A percentile compares a stretch with the other conserved stretches of the same genome.
phyloP scores from a whole-genome alignment of 2,888 invertebrate genomes.

The Yponomeuta evonymella region DNA sequence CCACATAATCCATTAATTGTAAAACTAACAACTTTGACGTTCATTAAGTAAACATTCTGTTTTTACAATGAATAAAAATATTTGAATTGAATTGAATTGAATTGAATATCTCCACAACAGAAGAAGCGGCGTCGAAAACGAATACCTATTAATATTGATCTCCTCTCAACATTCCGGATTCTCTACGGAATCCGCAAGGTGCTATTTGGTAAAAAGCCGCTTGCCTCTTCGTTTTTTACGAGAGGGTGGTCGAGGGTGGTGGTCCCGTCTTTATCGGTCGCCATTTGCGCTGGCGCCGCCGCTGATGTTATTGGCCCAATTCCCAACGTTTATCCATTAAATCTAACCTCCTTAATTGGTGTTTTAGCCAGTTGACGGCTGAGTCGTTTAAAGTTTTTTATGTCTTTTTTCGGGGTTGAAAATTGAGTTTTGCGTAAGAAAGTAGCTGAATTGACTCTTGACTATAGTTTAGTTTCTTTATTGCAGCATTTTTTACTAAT shows the following conservation, averaged over 20 bases:
- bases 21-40: too few species aligned
- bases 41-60: too few species aligned
- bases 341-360: conserved; percentile 47
- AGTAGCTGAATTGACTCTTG: conserved; percentile 31
- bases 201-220: conserved; percentile 5
- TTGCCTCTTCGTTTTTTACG: conserved; percentile 16
- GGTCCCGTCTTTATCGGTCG: conserved; percentile 30
- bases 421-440: conserved; percentile 43
- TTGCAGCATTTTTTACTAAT: too few species aligned
- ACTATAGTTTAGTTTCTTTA: too few species aligned
- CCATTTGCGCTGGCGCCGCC: conserved; percentile 36
- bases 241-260: conserved; percentile 30
- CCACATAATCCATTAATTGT: too few species aligned
- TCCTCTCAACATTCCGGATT: neutral
- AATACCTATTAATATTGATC: neutral
- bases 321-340: conserved; percentile 40
- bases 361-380: conserved; percentile 47
- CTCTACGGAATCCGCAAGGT: conserved; percentile 1
- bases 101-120: too few species aligned
- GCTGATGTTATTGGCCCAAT: conserved; percentile 8
- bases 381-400: conserved; percentile 22
- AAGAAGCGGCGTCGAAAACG: too few species aligned
- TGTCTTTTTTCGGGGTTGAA: conserved; percentile 8
- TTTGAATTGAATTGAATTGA: too few species aligned
- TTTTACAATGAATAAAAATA: too few species aligned